These are phyloP conservation scores for Peromyscus polionotus DNA, from an alignment of 2,113 vertebrate genomes.

Conservation along the genomic window DNA sequence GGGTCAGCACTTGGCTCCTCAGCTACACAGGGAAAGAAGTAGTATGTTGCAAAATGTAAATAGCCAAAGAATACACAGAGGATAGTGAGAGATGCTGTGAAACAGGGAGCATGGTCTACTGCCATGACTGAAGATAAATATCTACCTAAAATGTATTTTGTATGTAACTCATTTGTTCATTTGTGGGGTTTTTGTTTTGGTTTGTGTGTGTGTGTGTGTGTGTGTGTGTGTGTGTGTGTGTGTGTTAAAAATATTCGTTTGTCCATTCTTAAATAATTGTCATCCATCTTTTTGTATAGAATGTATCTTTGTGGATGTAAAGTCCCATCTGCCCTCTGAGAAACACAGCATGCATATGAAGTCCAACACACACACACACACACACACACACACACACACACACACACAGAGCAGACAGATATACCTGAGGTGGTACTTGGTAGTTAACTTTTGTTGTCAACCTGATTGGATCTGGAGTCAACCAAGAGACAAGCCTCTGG, in stretches of 20 bases:
- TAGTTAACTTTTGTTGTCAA: background rate
- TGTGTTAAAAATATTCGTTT: background rate
- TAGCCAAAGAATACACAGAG: background rate
- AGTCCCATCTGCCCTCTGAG: background rate
- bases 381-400: too few relatives aligned
- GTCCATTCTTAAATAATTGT: constrained; percentile 37
- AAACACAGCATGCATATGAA: background rate
- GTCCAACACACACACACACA: background rate
- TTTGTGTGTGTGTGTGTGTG: background rate
- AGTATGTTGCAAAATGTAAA: background rate
- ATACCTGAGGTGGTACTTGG: background rate
- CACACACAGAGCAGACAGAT: background rate
- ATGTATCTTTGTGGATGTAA: background rate
- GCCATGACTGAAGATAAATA: background rate
- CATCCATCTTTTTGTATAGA: background rate
- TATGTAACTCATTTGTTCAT: background rate
- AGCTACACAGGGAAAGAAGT: background rate
- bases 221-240: background rate
- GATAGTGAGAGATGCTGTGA: background rate
- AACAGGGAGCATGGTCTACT: background rate
- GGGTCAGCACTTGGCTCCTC: background rate
- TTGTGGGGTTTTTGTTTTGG: background rate
- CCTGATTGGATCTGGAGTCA: background rate
- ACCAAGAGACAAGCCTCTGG: background rate
- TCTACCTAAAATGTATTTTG: background rate